These are phyloP conservation scores for Agrypnia vestita DNA, from an alignment of 1,140 invertebrate genomes.

Conservation along the genomic window DNA sequence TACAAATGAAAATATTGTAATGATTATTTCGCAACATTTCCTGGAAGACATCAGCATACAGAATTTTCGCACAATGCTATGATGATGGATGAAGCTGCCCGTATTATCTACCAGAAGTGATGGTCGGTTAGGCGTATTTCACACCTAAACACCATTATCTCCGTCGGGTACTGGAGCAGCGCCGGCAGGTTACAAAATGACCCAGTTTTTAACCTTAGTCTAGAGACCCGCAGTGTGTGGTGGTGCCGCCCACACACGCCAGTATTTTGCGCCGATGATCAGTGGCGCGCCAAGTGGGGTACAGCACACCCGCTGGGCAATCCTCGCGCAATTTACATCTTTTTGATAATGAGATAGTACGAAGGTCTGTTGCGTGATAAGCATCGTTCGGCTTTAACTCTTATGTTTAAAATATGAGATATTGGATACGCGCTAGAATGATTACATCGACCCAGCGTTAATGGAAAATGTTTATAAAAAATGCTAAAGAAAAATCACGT, in stretches of 20 bases:
- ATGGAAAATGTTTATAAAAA: too few species aligned
- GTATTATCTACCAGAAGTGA: slow-evolving; percentile 23
- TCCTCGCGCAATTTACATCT: background rate
- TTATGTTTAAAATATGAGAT: too few species aligned
- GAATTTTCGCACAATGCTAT: background rate
- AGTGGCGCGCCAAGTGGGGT: background rate
- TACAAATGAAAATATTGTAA: too few species aligned
- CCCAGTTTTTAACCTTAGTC: slow-evolving; percentile 40
- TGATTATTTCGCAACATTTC: background rate
- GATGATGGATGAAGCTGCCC: slow-evolving; percentile 18
- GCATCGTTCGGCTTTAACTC: too few species aligned
- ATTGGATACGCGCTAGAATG: too few species aligned
- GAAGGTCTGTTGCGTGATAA: too few species aligned
- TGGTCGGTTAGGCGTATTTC: slow-evolving; percentile 23
- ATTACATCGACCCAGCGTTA: too few species aligned
- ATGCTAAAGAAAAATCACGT: too few species aligned
- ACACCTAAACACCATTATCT: slow-evolving; percentile 26
- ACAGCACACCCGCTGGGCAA: background rate
- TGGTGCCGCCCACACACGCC: background rate
- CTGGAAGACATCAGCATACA: background rate
- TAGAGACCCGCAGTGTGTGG: background rate
- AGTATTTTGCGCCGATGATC: background rate
- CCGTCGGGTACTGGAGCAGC: slow-evolving; percentile 1
- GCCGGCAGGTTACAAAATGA: slow-evolving; percentile 29
- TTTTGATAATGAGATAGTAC: background rate